Conservation (phyloP, 2,888 invertebrate species). For the Andrena marginata region DNA sequence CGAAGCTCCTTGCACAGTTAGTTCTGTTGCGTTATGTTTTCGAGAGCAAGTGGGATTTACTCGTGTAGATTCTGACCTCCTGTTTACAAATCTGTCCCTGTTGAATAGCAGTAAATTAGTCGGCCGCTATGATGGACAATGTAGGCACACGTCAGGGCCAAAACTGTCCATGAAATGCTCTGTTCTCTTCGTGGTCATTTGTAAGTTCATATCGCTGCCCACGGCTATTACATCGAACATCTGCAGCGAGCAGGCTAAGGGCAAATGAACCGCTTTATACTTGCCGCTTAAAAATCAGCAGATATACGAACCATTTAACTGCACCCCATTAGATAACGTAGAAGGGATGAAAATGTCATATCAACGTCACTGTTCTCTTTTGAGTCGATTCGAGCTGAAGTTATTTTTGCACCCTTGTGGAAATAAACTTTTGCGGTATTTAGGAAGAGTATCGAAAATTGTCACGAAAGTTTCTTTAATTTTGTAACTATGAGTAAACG, state of each 20-base stretch:
- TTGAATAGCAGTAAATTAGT: constrained; percentile 36
- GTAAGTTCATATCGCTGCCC: constrained; percentile 5
- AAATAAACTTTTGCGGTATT: no score
- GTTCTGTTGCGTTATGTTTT: not conserved
- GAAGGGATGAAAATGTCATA: not conserved
- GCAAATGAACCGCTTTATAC: not conserved
- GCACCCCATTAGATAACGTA: not conserved
- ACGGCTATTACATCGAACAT: constrained; percentile 1
- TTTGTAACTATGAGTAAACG: no score
- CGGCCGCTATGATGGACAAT: constrained; percentile 27
- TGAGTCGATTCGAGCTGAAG: no score
- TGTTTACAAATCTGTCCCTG: constrained; percentile 23
- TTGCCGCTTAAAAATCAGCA: not conserved
- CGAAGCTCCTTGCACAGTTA: not conserved
- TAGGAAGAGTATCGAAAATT: no score
- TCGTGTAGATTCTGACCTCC: constrained; percentile 6
- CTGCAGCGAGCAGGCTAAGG: not conserved
- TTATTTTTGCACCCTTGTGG: no score
- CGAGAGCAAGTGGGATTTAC: constrained; percentile 4
- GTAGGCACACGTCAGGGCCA: constrained; percentile 24
- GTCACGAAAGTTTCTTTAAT: no score
- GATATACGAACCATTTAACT: not conserved
- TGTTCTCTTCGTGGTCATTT: constrained; percentile 30
- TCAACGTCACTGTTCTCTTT: no score
- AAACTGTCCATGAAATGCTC: constrained; percentile 26